These are phyloP conservation scores for Microplitis manilae DNA, from an alignment of 2,888 invertebrate species.

Conservation along the genomic window DNA sequence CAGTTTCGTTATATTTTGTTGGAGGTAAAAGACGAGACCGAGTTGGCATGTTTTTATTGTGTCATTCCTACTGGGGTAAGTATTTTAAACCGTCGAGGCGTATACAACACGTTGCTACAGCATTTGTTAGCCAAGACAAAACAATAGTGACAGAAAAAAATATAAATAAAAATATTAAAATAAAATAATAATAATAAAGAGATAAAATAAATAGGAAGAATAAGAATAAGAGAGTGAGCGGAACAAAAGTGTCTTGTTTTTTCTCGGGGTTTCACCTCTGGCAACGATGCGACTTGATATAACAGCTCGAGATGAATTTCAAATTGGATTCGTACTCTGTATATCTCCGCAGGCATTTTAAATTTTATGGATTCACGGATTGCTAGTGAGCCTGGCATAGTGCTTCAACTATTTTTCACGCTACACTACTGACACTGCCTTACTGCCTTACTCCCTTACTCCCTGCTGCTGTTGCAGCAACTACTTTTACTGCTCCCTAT, in stretches of 20 bases:
- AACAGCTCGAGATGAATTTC: conserved; percentile 39
- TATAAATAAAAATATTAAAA: background rate
- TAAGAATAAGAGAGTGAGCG: background rate
- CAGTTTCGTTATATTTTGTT: background rate
- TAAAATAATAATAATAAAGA: background rate
- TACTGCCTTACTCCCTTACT: background rate
- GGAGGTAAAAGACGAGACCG: background rate
- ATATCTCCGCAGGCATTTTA: conserved; percentile 20
- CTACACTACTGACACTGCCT: background rate
- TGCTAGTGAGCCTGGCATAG: conserved; percentile 3
- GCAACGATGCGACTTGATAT: conserved; percentile 39
- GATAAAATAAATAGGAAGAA: background rate
- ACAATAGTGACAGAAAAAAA: background rate
- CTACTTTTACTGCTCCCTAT: background rate
- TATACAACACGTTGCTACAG: conserved; percentile 28
- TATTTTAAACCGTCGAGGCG: conserved; percentile 41
- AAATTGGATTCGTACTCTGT: conserved; percentile 37
- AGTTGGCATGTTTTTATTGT: conserved; percentile 6
- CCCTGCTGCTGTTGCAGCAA: background rate
- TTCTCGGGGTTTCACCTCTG: conserved; percentile 39
- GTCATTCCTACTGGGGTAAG: conserved; percentile 27
- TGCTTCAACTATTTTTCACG: background rate
- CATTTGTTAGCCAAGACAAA: background rate
- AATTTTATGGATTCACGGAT: conserved; percentile 41
- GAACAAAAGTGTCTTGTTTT: conserved; percentile 21